Evolutionary conservation across 2,113 vertebrate genomes (phyloP).

Genomic region (Puffinus mauretanicus): DNA sequence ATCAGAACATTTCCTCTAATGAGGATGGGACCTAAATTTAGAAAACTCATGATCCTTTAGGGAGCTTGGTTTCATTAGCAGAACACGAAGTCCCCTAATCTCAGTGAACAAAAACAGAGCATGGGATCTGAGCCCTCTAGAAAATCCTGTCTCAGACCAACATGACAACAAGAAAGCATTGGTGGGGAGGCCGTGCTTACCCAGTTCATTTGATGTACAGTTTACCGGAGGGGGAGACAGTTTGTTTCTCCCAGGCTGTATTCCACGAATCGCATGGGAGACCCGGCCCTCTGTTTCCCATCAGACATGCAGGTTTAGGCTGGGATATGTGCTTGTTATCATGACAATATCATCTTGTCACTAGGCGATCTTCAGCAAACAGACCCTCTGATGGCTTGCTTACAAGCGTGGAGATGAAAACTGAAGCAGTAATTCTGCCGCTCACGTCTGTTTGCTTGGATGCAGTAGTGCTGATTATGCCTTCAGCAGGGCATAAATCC

Average conservation of each 20-base stretch:
- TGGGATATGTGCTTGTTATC: neutral
- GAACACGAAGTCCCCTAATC: neutral
- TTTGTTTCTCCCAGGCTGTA: neutral
- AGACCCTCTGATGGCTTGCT: neutral
- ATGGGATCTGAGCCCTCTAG: neutral
- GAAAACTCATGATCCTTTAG: neutral
- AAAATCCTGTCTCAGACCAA: neutral
- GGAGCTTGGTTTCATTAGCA: neutral
- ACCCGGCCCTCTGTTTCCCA: rapidly evolving
- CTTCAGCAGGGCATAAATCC: neutral
- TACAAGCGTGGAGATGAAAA: neutral
- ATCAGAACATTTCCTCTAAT: neutral
- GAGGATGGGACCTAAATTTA: neutral
- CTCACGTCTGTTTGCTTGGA: neutral
- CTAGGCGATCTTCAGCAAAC: neutral
- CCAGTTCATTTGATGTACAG: neutral
- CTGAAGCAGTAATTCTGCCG: neutral
- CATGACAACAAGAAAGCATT: neutral
- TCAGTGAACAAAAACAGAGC: neutral
- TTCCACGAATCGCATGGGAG: rapidly evolving
- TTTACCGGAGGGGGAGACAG: rapidly evolving
- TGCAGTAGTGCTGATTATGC: neutral
- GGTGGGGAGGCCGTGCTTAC: neutral
- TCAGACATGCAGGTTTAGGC: neutral
- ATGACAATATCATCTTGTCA: neutral